Percentiles rank a stretch among this genome's conserved stretches.
phyloP scores from a whole-genome alignment of 1,140 invertebrate genomes.

The Zaprionus taronus region DNA sequence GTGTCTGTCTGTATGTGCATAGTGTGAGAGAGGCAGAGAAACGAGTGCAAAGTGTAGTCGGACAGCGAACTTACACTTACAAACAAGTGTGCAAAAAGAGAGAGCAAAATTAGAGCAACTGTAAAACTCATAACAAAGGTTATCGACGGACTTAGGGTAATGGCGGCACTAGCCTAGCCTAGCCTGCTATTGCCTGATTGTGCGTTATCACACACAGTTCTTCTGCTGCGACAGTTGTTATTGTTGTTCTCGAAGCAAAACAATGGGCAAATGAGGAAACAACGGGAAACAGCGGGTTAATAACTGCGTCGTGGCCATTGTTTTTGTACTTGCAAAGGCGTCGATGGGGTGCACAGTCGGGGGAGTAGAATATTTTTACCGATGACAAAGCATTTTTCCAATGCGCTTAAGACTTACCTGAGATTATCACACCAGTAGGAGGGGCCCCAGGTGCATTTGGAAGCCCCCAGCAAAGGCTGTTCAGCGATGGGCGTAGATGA shows the following conservation, averaged over 20 bases:
- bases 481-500: slow-evolving; percentile 73
- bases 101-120: slow-evolving; percentile 45
- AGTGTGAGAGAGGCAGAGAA: not conserved
- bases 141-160: slow-evolving; percentile 39
- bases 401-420: slow-evolving; percentile 84
- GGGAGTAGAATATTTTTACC: slow-evolving; percentile 10
- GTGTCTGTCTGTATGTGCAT: not conserved
- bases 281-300: slow-evolving; percentile 44
- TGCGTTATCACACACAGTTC: slow-evolving; percentile 42
- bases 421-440: slow-evolving; percentile 93
- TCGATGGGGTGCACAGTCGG: not conserved
- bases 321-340: slow-evolving; percentile 15
- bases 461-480: slow-evolving; percentile 84
- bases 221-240: slow-evolving; percentile 21
- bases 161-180: slow-evolving; percentile 9
- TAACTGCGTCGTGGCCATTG: slow-evolving; percentile 56
- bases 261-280: slow-evolving; percentile 34
- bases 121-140: slow-evolving; percentile 52
- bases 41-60: slow-evolving; percentile 14
- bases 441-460: slow-evolving; percentile 92
- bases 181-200: slow-evolving; percentile 24
- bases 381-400: slow-evolving; percentile 28
- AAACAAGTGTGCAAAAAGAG: slow-evolving; percentile 21
- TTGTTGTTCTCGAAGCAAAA: slow-evolving; percentile 21
- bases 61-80: slow-evolving; percentile 5